Conservation (phyloP, 2,888 invertebrate genomes). For the Drosophila peninsularis region DNA sequence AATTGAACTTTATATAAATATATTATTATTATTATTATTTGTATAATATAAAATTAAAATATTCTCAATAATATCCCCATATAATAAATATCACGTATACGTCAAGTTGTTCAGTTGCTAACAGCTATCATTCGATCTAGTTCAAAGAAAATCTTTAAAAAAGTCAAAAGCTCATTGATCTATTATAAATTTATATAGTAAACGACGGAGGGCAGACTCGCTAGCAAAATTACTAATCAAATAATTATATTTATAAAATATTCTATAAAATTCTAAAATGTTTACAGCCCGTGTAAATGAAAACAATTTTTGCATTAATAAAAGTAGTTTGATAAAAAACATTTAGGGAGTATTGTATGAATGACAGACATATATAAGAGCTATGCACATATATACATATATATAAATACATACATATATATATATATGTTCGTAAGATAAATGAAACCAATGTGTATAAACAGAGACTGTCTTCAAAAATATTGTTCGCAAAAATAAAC, state of each 20-base stretch:
- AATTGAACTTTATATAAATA: too few relatives aligned
- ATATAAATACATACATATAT: background rate
- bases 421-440: constrained; percentile 13
- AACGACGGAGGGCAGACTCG: too few relatives aligned
- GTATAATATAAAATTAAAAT: too few relatives aligned
- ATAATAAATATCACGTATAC: background rate
- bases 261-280: too few relatives aligned
- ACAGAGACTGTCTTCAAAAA: constrained; percentile 33
- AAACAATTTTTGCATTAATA: background rate
- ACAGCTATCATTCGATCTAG: background rate
- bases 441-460: constrained; percentile 41
- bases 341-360: background rate
- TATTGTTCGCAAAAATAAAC: constrained; percentile 30
- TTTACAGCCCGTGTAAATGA: too few relatives aligned
- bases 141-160: background rate
- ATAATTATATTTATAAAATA: too few relatives aligned
- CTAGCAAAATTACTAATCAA: too few relatives aligned
- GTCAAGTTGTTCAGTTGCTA: background rate
- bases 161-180: too few relatives aligned
- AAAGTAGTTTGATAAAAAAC: background rate
- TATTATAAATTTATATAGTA: too few relatives aligned
- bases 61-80: too few relatives aligned
- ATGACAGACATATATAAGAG: background rate
- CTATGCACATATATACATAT: background rate
- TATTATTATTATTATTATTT: too few relatives aligned